Percentiles rank a stretch among this genome's conserved stretches.
phyloP scores from a whole-genome alignment of 2,113 vertebrate species.

The Noctilio leporinus region DNA sequence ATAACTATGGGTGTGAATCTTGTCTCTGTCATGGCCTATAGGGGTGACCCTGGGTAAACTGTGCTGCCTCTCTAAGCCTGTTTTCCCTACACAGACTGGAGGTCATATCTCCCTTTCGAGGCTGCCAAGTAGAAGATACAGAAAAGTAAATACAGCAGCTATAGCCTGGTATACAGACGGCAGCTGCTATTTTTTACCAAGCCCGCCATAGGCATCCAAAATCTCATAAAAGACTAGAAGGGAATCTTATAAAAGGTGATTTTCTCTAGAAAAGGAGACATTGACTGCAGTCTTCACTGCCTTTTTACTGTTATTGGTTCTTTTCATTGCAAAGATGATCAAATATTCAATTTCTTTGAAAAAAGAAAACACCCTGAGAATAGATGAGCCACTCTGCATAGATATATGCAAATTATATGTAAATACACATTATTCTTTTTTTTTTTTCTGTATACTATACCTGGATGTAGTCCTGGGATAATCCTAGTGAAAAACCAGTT shows the following conservation, averaged over 20 bases:
- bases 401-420: slow-evolving; percentile 14
- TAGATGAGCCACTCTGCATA: background rate
- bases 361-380: background rate
- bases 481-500: background rate
- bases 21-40: background rate
- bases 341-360: slow-evolving; percentile 23
- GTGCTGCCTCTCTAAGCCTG: background rate
- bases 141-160: background rate
- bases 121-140: background rate
- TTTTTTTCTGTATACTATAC: slow-evolving; percentile 39
- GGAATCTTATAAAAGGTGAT: background rate
- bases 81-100: background rate
- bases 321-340: slow-evolving; percentile 9
- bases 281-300: background rate
- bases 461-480: slow-evolving; percentile 27
- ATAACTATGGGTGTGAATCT: background rate
- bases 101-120: background rate
- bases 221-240: background rate
- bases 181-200: background rate
- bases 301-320: background rate
- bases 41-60: background rate
- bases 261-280: background rate
- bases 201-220: background rate
- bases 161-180: background rate
- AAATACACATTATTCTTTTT: slow-evolving; percentile 7